A percentile compares a stretch with the other conserved stretches of the same genome.
These are phyloP conservation scores for Pollenia griseotomentosa DNA, from an alignment of 2,888 invertebrate genomes.

Conservation along the genomic window DNA sequence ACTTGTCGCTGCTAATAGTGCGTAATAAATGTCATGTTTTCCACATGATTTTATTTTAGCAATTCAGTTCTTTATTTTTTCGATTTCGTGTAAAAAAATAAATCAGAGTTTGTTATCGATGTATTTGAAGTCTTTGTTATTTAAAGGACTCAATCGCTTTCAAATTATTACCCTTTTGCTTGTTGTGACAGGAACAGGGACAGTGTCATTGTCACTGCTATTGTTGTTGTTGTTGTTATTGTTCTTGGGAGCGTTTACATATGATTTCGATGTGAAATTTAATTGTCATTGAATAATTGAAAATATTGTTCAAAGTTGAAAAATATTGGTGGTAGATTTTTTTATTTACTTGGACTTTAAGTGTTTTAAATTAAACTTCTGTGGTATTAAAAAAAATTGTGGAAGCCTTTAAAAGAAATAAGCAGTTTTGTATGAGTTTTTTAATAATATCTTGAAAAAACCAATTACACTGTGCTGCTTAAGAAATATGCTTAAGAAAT, in stretches of 20 bases:
- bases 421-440: too few species aligned
- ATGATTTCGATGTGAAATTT: constrained; percentile 71
- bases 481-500: too few species aligned
- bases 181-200: constrained; percentile 5
- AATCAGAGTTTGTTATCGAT: constrained; percentile 23
- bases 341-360: too few species aligned
- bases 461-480: too few species aligned
- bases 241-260: neutral
- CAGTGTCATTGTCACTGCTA: constrained; percentile 18
- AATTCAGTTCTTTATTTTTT: constrained; percentile 71
- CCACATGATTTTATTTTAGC: constrained; percentile 75
- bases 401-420: too few species aligned
- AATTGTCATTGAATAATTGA: constrained; percentile 77
- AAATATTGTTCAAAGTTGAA: constrained; percentile 49
- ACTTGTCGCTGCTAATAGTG: constrained; percentile 70
- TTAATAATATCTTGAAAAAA: too few species aligned
- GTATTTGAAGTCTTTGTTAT: constrained; percentile 6
- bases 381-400: too few species aligned
- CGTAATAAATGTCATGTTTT: constrained; percentile 74
- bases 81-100: neutral
- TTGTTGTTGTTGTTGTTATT: constrained; percentile 4
- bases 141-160: constrained; percentile 41
- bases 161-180: constrained; percentile 56
- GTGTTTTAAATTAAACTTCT: too few species aligned
- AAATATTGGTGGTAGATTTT: too few species aligned